phyloP scores from a whole-genome alignment of 2,888 invertebrate species.

The Microctonus hyperodae region DNA sequence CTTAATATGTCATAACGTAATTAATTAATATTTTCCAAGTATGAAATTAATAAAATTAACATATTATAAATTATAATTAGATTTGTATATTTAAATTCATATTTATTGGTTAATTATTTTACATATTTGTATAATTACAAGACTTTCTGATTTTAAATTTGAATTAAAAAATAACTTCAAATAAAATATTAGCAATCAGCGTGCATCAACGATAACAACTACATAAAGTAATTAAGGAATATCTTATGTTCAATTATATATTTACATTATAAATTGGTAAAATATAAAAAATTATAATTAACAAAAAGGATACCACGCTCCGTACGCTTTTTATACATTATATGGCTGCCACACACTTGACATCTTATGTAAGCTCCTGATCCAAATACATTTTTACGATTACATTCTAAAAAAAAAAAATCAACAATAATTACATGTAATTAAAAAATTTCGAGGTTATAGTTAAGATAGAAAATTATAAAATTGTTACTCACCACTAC shows the following conservation, averaged over 20 bases:
- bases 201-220: slow-evolving; percentile 90
- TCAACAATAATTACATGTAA: not conserved
- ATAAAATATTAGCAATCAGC: no score
- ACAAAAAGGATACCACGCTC: slow-evolving; percentile 87
- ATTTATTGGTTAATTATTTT: no score
- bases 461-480: not conserved
- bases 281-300: not conserved
- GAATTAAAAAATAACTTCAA: no score
- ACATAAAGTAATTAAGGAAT: slow-evolving; percentile 65
- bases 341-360: slow-evolving; percentile 98
- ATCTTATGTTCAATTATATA: not conserved
- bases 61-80: no score
- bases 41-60: no score
- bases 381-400: slow-evolving; percentile 97
- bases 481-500: slow-evolving; percentile 75
- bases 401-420: slow-evolving; percentile 83
- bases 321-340: slow-evolving; percentile 99
- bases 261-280: not conserved
- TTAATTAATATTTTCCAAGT: no score
- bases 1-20: no score
- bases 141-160: no score
- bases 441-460: slow-evolving; percentile 27
- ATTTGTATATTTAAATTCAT: no score
- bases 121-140: no score
- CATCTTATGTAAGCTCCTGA: slow-evolving; percentile 95